A percentile compares a stretch with the other conserved stretches of the same genome.
Conservation (phyloP, 2,888 invertebrate genomes). For the Adelognathus sp. region DNA sequence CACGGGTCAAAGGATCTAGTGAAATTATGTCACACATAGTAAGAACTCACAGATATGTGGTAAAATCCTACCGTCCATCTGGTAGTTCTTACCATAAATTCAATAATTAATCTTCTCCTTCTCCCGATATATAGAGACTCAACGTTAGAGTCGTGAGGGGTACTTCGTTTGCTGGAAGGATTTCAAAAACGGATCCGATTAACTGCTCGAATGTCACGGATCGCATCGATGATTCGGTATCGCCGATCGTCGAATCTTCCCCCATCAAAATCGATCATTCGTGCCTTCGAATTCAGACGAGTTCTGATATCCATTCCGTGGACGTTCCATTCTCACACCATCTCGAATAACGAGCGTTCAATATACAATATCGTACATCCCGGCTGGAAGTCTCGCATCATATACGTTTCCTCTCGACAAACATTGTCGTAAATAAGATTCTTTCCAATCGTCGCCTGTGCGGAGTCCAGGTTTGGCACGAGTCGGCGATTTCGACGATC, state of each 20-base stretch:
- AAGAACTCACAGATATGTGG: no score
- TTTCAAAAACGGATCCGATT: not conserved
- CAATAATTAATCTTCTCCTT: no score
- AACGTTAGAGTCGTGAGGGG: not conserved
- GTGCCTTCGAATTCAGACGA: conserved; percentile 28
- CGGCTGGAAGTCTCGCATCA: conserved; percentile 23
- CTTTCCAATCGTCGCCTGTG: not conserved
- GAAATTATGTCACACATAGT: no score
- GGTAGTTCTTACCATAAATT: no score
- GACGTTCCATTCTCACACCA: conserved; percentile 15
- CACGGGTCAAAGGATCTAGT: no score
- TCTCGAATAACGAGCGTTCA: conserved; percentile 24
- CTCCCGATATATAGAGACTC: not conserved
- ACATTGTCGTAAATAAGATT: conserved; percentile 17
- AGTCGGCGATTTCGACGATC: conserved; percentile 42
- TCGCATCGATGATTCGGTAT: not conserved
- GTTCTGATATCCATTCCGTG: conserved; percentile 4
- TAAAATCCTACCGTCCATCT: no score
- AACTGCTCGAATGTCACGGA: not conserved
- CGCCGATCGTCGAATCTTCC: not conserved
- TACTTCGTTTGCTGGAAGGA: not conserved
- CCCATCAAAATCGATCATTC: conserved; percentile 26
- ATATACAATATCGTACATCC: not conserved
- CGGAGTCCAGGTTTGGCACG: conserved; percentile 48
- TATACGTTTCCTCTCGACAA: conserved; percentile 16